phyloP scores from a whole-genome alignment of 1,140 invertebrate species.

The Apis laboriosa region DNA sequence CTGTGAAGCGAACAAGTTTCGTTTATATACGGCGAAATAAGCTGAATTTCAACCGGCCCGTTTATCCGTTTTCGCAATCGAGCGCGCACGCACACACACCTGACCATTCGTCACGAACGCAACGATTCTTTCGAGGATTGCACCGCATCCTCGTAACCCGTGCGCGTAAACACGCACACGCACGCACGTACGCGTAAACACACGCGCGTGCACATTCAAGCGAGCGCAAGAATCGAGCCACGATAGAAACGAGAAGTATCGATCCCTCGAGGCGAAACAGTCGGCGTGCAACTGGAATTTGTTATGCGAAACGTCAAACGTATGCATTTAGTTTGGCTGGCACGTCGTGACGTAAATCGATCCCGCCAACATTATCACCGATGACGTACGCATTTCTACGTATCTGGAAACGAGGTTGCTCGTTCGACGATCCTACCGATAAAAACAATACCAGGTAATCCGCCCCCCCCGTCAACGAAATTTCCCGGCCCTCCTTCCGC shows the following conservation, averaged over 20 bases:
- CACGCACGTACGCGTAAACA: background rate
- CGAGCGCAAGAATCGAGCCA: slow-evolving; percentile 6
- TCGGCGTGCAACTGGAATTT: slow-evolving; percentile 61
- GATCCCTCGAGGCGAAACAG: slow-evolving; percentile 54
- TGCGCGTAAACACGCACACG: background rate
- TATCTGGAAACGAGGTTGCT: slow-evolving; percentile 53
- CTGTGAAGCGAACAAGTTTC: slow-evolving; percentile 51
- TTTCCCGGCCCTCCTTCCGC: too few relatives aligned
- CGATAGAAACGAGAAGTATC: slow-evolving; percentile 44
- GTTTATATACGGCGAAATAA: slow-evolving; percentile 60
- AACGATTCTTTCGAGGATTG: too few relatives aligned
- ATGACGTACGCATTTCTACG: slow-evolving; percentile 58
- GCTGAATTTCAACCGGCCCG: slow-evolving; percentile 39
- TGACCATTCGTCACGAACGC: background rate
- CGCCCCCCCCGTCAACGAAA: too few relatives aligned
- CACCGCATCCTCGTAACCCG: too few relatives aligned
- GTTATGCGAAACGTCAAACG: slow-evolving; percentile 61
- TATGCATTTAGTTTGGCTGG: slow-evolving; percentile 35
- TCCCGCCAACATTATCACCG: slow-evolving; percentile 57
- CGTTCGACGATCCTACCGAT: slow-evolving; percentile 42
- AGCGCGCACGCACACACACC: too few relatives aligned
- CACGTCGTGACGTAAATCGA: slow-evolving; percentile 59
- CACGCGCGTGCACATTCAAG: too few relatives aligned
- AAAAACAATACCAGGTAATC: slow-evolving; percentile 52
- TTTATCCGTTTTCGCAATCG: background rate